Evolutionary conservation across 2,113 vertebrate species (phyloP).

Genomic region (Grallaria varia): DNA sequence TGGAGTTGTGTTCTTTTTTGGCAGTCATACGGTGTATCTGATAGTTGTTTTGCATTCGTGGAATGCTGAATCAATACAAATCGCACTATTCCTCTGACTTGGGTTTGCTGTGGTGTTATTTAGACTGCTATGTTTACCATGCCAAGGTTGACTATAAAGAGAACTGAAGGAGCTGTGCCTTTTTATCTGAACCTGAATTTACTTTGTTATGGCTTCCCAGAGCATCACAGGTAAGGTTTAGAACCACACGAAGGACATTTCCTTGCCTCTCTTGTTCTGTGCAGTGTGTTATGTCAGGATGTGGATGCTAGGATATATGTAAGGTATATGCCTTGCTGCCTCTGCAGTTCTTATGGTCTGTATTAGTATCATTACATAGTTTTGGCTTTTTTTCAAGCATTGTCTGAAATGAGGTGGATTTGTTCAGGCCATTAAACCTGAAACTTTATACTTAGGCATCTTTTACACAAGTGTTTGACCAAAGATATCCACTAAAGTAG

Average conservation of each 20-base stretch:
- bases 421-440: background rate
- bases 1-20: background rate
- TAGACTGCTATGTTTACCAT: background rate
- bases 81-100: background rate
- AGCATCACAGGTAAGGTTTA: background rate
- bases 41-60: background rate
- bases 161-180: background rate
- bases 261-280: rapidly evolving
- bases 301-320: no score
- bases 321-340: background rate
- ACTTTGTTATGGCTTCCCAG: background rate
- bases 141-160: background rate
- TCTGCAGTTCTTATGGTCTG: background rate
- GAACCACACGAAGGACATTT: background rate
- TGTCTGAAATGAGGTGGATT: background rate
- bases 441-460: background rate
- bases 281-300: background rate
- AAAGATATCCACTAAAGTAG: background rate
- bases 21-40: background rate
- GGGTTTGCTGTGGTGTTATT: background rate
- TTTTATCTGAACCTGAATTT: background rate
- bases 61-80: background rate
- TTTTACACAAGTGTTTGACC: background rate
- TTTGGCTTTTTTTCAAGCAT: background rate
- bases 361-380: background rate